Conservation (phyloP, 2,797 vertebrate genomes). For the Sebastolobus altivelis region DNA sequence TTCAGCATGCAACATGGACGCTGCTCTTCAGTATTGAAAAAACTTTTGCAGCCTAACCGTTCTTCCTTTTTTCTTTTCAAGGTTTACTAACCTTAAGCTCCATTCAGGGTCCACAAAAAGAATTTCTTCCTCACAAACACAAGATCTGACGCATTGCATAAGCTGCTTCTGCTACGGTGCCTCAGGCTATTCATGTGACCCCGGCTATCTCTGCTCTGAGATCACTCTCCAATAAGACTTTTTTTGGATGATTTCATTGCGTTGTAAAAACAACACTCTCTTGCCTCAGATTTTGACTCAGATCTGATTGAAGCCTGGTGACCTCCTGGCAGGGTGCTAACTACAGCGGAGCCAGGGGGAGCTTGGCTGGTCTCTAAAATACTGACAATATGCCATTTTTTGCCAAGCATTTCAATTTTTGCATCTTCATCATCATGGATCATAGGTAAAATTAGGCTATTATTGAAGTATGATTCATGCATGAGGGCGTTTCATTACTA, state of each 20-base stretch:
- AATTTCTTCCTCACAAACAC: constrained; percentile 13
- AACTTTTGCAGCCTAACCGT: background rate
- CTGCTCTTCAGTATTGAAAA: constrained; percentile 1
- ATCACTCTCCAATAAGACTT: constrained; percentile 7
- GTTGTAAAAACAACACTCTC: constrained; percentile 12
- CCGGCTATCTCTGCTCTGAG: background rate
- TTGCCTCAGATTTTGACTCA: constrained; percentile 8
- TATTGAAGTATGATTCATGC: background rate
- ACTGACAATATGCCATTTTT: background rate
- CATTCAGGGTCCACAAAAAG: constrained; percentile 23
- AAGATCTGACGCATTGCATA: constrained; percentile 24
- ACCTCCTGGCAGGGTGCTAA: background rate
- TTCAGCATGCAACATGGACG: background rate
- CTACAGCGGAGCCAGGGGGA: background rate
- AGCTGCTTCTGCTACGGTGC: constrained; percentile 37
- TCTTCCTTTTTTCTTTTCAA: background rate
- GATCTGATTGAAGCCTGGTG: background rate
- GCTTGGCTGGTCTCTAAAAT: background rate
- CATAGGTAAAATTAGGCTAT: background rate
- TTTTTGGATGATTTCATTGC: constrained; percentile 20
- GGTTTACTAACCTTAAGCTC: background rate
- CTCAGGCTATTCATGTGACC: constrained; percentile 36
- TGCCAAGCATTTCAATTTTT: background rate
- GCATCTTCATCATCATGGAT: background rate
- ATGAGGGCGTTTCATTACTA: no score